A percentile compares a stretch with the other conserved stretches of the same genome.
Conservation (phyloP, 2,888 invertebrate genomes). For the Andrena trimmerana region DNA sequence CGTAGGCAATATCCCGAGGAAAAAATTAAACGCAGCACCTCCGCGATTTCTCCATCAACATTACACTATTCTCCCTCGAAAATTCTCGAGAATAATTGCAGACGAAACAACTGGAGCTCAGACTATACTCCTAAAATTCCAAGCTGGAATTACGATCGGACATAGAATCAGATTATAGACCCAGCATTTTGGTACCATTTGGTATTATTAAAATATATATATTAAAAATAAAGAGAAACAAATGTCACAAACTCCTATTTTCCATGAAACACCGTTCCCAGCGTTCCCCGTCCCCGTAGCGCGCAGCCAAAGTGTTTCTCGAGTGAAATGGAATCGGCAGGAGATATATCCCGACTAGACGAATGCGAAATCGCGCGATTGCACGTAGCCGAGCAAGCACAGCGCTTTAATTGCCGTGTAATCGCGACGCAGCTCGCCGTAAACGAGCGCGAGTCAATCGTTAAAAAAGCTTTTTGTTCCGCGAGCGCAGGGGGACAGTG, state of each 20-base stretch:
- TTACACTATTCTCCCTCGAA: neutral
- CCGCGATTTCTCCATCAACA: neutral
- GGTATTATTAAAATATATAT: no score
- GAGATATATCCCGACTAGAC: constrained; percentile 13
- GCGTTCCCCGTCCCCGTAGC: neutral
- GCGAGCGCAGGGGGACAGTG: neutral
- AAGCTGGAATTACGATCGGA: neutral
- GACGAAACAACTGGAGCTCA: neutral
- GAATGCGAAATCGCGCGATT: constrained; percentile 8
- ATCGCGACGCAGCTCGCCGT: neutral
- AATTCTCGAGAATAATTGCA: neutral
- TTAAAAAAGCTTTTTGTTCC: neutral
- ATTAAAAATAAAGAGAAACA: neutral
- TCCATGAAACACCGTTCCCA: neutral
- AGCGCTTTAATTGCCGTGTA: constrained; percentile 32
- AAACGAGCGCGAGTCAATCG: constrained; percentile 4
- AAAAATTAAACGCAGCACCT: neutral
- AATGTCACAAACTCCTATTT: neutral
- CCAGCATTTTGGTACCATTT: no score
- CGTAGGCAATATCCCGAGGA: neutral
- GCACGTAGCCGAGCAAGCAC: neutral
- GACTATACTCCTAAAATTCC: neutral
- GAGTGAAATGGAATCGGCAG: neutral
- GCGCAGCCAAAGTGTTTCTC: neutral
- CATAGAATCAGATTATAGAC: no score